Evolutionary conservation across 2,113 vertebrate genomes (phyloP).

Genomic region (Australoheros scitulus): DNA sequence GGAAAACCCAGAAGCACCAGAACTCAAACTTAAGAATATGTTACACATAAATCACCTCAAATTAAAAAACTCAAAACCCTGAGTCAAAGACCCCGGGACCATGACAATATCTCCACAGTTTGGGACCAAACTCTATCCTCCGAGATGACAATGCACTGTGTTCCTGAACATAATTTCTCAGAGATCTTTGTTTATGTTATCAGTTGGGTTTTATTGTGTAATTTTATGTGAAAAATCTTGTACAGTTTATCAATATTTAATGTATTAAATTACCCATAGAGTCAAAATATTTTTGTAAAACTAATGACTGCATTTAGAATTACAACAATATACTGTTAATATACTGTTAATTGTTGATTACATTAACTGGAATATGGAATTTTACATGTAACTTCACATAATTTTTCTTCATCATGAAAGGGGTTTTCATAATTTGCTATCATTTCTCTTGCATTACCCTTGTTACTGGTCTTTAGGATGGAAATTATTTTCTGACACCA

Average conservation of each 20-base stretch:
- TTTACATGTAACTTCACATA: background rate
- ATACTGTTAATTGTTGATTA: background rate
- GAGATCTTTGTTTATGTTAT: background rate
- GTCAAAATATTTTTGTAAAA: background rate
- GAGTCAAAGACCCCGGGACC: too few species aligned
- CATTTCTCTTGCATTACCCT: constrained; percentile 14
- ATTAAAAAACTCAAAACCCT: too few species aligned
- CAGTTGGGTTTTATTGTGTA: background rate
- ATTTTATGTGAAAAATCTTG: background rate
- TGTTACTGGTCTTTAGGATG: constrained; percentile 39
- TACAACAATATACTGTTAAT: background rate
- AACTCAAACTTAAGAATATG: too few species aligned
- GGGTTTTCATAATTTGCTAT: constrained; percentile 29
- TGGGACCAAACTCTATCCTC: too few species aligned
- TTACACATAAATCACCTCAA: too few species aligned
- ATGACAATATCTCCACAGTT: too few species aligned
- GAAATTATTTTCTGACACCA: constrained; percentile 47
- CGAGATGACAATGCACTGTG: too few species aligned
- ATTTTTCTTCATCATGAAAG: background rate
- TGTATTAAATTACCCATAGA: background rate
- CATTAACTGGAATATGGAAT: background rate
- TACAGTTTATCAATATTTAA: background rate
- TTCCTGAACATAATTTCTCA: too few species aligned
- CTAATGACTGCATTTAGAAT: background rate
- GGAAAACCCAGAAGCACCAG: too few species aligned